Evolutionary conservation across 2,113 vertebrate species (phyloP), one percentile per base, ranked within the genome.

Genomic region (Nerophis lumbriciformis): DNA sequence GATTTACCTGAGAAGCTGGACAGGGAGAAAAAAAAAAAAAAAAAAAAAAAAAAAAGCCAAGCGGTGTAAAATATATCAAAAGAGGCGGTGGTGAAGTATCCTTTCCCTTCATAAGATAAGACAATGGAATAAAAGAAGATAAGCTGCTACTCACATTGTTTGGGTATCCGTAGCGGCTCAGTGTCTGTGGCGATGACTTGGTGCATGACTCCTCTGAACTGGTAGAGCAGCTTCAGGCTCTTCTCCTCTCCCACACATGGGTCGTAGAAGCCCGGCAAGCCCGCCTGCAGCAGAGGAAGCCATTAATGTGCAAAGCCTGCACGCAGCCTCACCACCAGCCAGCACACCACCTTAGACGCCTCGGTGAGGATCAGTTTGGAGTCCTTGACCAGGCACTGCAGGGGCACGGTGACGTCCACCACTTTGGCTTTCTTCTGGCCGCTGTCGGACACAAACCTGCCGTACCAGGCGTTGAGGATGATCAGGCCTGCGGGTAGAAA

Each of bases 361-460:
- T 99, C 96, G 0, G 95, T 97, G 52, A 99, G 95, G 82, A 97
- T 93, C 79, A 99, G 95, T 71, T 98, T 98, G 0, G 97, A 99
- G 81, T 98, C 95, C 74, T 95, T 98, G 67, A 99, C 93, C 82
- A 99, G 87, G 80, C 96, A 99, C 87, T 99, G 97, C 80, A 99
- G 89, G 11, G 96, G 96, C 59, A 98, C 92, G 0, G 96, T 97
- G 83, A 99, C 96, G 0, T 99, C 97, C 0, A 97, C 95, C 61
- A 98, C 94, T 70, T 94, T 94, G 55, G 92, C 93, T 77, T 88
- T 94, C 81, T 82, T 94, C 84, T 81, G 90, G 82, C 93, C 94
- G 76, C 89, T 94, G 87, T 98, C 94, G 0, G 92, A 95, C 69
- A 99, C 95, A 55, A 99, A 96, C 67, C 94, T 98, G 5, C 97